A percentile compares a stretch with the other conserved stretches of the same genome.
Evolutionary conservation across 2,797 vertebrate genomes (phyloP).

Genomic region (Synaphobranchus kaupii): DNA sequence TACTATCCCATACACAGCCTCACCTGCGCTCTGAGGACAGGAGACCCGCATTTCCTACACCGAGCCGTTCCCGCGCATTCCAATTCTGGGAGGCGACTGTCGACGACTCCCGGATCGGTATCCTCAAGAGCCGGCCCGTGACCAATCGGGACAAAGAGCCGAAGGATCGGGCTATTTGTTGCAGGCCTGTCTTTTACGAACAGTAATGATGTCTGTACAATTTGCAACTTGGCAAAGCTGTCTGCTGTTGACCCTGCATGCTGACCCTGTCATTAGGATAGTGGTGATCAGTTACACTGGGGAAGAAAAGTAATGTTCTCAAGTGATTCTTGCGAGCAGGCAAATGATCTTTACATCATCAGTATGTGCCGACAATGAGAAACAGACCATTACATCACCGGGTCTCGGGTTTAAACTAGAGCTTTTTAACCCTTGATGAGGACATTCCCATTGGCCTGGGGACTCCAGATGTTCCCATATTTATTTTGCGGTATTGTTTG

Average conservation of each 20-base stretch:
- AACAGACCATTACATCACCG: neutral
- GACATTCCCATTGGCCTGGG: neutral
- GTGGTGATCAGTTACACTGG: neutral
- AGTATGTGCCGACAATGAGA: neutral
- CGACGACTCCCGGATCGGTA: neutral
- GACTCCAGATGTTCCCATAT: neutral
- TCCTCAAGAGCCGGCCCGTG: neutral
- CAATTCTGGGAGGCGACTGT: too few relatives aligned
- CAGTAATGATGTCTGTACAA: neutral
- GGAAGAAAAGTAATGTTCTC: neutral
- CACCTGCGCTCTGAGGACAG: too few relatives aligned
- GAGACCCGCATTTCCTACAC: too few relatives aligned
- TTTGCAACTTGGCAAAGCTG: neutral
- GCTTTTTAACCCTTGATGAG: neutral
- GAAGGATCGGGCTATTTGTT: neutral
- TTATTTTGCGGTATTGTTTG: neutral
- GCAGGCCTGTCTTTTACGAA: neutral
- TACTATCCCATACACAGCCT: too few relatives aligned
- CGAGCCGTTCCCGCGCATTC: too few relatives aligned
- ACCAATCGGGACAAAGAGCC: neutral
- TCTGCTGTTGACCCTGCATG: neutral
- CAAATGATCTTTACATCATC: neutral
- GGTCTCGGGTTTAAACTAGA: neutral
- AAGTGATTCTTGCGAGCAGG: neutral
- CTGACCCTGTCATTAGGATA: neutral